phyloP scores from a whole-genome alignment of 2,113 vertebrate species.

The Mionectes macconnelli region DNA sequence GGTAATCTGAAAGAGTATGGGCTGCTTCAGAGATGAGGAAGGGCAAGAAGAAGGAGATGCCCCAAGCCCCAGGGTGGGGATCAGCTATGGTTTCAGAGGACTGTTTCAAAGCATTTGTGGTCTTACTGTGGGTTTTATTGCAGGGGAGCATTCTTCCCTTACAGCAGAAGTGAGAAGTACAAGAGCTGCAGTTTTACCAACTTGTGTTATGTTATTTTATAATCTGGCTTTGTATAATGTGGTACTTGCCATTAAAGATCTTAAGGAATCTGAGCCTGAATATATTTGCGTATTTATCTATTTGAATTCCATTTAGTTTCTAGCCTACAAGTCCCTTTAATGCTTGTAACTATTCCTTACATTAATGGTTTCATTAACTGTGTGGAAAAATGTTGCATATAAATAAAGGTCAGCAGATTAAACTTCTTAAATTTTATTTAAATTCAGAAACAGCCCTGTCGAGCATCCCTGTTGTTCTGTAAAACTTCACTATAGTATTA shows the following conservation, averaged over 20 bases:
- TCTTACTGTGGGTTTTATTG: neutral
- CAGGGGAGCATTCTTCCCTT: neutral
- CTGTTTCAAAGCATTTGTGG: neutral
- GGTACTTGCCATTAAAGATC: slow-evolving; percentile 4
- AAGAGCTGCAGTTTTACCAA: neutral
- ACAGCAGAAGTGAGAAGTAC: neutral
- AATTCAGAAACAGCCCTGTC: neutral
- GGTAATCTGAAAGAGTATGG: neutral
- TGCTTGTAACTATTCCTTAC: neutral
- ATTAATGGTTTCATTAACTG: slow-evolving; percentile 22
- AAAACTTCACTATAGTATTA: neutral
- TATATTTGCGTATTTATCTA: slow-evolving; percentile 32
- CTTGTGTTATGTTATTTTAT: neutral
- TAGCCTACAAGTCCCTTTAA: neutral
- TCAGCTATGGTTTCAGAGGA: neutral
- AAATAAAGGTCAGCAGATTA: slow-evolving; percentile 32
- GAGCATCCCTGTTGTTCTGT: slow-evolving; percentile 12
- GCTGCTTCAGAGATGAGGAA: neutral
- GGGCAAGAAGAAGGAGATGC: neutral
- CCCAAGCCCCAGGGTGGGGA: neutral
- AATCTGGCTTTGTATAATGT: neutral
- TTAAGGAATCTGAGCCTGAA: neutral
- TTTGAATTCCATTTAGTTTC: slow-evolving; percentile 31
- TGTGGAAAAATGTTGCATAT: neutral
- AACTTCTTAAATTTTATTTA: slow-evolving; percentile 10